Evolutionary conservation across 92 coral and sea anemone species (phyloP).

Genomic region (Porites rus): DNA sequence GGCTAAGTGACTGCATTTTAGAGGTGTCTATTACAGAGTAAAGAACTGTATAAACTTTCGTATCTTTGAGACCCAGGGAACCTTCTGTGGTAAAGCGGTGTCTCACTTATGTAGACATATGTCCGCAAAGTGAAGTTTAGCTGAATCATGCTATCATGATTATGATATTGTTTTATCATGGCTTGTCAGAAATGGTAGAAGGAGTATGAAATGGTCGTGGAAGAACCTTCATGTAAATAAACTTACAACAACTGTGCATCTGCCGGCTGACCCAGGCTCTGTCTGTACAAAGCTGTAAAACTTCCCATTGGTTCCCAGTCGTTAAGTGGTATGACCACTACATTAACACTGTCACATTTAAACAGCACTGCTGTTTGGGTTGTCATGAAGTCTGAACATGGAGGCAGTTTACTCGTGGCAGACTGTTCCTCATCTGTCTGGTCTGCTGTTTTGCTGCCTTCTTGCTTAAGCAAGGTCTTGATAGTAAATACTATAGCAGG

Average conservation of each 20-base stretch:
- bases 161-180: too few relatives aligned
- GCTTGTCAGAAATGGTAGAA: neutral
- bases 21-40: too few relatives aligned
- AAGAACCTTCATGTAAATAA: neutral
- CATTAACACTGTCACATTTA: constrained; percentile 85
- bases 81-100: too few relatives aligned
- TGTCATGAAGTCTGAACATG: constrained; percentile 90
- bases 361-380: constrained; percentile 83
- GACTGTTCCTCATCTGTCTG: constrained; percentile 16
- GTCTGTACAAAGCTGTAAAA: constrained; percentile 84
- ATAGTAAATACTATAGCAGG: constrained; percentile 94
- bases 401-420: constrained; percentile 60
- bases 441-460: constrained; percentile 34
- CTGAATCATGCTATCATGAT: too few relatives aligned
- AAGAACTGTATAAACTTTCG: too few relatives aligned
- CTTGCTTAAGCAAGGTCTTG: constrained; percentile 89
- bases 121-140: too few relatives aligned
- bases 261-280: constrained; percentile 77
- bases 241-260: constrained; percentile 89
- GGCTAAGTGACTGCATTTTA: too few relatives aligned
- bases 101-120: too few relatives aligned
- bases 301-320: constrained; percentile 99
- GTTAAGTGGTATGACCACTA: constrained; percentile 81
- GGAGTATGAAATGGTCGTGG: neutral
- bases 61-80: too few relatives aligned